Evolutionary conservation across 2,113 vertebrate species (phyloP), one percentile per base, ranked within the genome.

Genomic region (Pica pica): DNA sequence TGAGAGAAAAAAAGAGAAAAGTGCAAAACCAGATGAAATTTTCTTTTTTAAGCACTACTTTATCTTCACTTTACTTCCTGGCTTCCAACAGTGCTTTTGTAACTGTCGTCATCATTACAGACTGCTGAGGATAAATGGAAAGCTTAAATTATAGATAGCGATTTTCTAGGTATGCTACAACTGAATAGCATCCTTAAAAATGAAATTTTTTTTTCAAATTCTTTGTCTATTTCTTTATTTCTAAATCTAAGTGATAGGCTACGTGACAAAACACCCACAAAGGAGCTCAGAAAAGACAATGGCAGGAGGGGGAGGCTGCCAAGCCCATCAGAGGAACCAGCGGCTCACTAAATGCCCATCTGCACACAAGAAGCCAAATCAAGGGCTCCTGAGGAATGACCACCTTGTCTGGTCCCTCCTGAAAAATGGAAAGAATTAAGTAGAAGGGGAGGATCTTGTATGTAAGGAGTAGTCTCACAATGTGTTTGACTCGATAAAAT

Each of bases 81-180:
- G 33, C 46, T 96, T 91, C 64, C 71, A 81, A 35, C 55, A 90
- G 78, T 93, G 75, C 79, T 97, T 97, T 96, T 92, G 41, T 83
- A 97, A 86, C 86, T 95, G 83, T 91, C 67, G 59, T 68, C 16
- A 47, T 68, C 71, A 73, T 94, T 92, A 81, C 68, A 80, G 53
- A 94, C 86, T 87, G 52, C 30, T 42, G 88, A 87, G 75, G 77
- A 87, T 95, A 96, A 97, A 97, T 31, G 52, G 42, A 90, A 96
- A 97, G 53, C 50, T 90, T 95, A 88, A 91, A 93, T 95, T 79
- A 89, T 67, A 97, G 95, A 91, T 37, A 97, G 79, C 59, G 35
- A 67, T 81, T 97, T 94, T 97, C 89, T 94, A 93, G 87, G 90
- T 95, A 46, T 90, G 84, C 96, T 95, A 91, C 83, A 64, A 69